These are phyloP conservation scores for Sus scrofa DNA, from an alignment of 2,113 vertebrate species.

Conservation along the genomic window DNA sequence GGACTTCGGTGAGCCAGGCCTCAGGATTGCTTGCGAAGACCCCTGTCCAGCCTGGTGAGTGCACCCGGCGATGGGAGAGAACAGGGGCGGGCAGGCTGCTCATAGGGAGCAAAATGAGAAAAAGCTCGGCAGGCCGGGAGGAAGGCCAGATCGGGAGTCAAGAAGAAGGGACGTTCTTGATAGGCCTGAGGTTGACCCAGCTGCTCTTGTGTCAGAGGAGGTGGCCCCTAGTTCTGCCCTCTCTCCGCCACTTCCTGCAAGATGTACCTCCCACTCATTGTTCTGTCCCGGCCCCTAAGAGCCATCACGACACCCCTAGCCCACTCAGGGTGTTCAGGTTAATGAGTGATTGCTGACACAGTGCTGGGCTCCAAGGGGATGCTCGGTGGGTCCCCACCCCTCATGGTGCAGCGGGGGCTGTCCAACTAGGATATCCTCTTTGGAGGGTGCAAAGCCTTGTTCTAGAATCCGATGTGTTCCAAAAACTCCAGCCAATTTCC, in stretches of 20 bases:
- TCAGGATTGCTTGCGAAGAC: conserved; percentile 54
- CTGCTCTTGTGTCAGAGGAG: background rate
- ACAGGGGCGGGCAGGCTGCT: background rate
- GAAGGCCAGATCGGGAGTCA: background rate
- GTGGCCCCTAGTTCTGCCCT: background rate
- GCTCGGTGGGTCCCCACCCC: background rate
- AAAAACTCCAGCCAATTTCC: background rate
- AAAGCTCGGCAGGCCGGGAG: background rate
- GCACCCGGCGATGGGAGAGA: background rate
- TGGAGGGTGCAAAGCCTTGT: background rate
- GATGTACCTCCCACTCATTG: background rate
- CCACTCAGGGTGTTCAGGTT: background rate
- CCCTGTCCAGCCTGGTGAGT: conserved; percentile 75
- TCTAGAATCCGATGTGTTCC: background rate
- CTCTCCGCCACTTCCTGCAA: background rate
- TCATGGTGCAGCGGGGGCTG: background rate
- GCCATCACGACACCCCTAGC: background rate
- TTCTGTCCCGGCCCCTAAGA: background rate
- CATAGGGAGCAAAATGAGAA: background rate
- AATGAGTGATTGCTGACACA: background rate
- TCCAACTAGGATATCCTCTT: background rate
- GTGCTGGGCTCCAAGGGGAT: background rate
- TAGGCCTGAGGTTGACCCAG: background rate
- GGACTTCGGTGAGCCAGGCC: conserved; percentile 64
- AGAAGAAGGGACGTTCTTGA: background rate